These are phyloP conservation scores for Anagyrus pseudococci DNA, from an alignment of 2,888 invertebrate genomes.

Conservation along the genomic window DNA sequence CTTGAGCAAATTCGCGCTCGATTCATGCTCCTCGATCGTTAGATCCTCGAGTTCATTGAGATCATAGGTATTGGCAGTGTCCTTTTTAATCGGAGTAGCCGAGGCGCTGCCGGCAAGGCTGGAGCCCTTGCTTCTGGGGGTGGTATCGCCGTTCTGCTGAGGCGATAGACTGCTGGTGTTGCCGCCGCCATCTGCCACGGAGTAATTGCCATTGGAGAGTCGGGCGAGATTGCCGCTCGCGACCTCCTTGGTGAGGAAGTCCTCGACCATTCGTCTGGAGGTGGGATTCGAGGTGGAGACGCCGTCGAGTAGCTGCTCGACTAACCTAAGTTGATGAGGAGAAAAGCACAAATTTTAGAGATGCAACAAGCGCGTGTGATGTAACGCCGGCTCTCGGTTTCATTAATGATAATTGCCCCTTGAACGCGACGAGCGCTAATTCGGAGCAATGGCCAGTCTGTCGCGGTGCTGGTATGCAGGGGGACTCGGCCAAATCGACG, in stretches of 20 bases:
- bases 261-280: conserved; percentile 70
- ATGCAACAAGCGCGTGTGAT: conserved; percentile 9
- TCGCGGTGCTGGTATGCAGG: too few relatives aligned
- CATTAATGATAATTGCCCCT: too few relatives aligned
- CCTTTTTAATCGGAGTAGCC: too few relatives aligned
- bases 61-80: conserved; percentile 46
- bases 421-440: too few relatives aligned
- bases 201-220: conserved; percentile 73
- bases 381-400: too few relatives aligned
- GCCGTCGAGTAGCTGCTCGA: conserved; percentile 66
- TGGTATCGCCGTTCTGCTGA: conserved; percentile 37
- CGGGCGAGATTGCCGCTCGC: conserved; percentile 73
- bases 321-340: conserved; percentile 66
- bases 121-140: conserved; percentile 17
- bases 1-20: conserved; percentile 49
- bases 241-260: conserved; percentile 72
- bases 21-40: conserved; percentile 22
- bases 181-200: conserved; percentile 64
- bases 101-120: conserved; percentile 45
- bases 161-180: conserved; percentile 37
- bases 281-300: conserved; percentile 68
- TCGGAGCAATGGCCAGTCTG: too few relatives aligned
- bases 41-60: conserved; percentile 25
- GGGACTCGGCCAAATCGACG: too few relatives aligned
- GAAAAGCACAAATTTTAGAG: not conserved